Evolutionary conservation across 2,888 invertebrate genomes (phyloP).

Genomic region (Diarsia dahlii): DNA sequence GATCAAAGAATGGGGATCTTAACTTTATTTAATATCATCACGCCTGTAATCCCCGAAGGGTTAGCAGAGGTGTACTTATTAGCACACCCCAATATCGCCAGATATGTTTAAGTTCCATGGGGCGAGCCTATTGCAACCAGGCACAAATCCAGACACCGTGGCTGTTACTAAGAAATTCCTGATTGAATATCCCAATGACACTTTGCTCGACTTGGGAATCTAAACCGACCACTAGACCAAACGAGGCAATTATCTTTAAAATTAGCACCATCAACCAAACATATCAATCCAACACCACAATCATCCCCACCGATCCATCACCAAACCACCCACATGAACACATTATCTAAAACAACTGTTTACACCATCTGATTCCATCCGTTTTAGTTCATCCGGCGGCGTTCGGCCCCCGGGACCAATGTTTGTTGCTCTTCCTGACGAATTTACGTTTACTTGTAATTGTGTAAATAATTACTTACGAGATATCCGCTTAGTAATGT

Average conservation of each 20-base stretch:
- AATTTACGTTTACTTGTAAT: conserved; percentile 35
- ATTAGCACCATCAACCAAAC: neutral
- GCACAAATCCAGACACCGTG: too few relatives aligned
- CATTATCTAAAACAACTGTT: conserved; percentile 52
- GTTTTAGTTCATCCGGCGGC: conserved; percentile 33
- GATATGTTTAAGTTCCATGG: too few relatives aligned
- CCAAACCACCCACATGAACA: conserved; percentile 29
- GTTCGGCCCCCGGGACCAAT: conserved; percentile 29
- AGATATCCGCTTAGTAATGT: conserved; percentile 47
- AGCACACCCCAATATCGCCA: too few relatives aligned
- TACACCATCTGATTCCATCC: conserved; percentile 31
- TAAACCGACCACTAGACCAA: too few relatives aligned
- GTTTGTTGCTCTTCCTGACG: conserved; percentile 49
- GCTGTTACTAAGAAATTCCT: too few relatives aligned
- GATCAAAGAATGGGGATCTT: neutral
- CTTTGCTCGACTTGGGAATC: too few relatives aligned
- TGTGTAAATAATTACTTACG: conserved; percentile 62
- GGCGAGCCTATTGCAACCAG: too few relatives aligned
- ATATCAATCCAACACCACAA: neutral
- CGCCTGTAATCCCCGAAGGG: too few relatives aligned
- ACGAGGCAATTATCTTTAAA: neutral
- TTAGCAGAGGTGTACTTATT: too few relatives aligned
- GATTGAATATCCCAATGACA: too few relatives aligned
- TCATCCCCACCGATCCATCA: neutral
- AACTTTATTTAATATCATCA: too few relatives aligned